Evolutionary conservation across 2,888 invertebrate species (phyloP).

Genomic region (Leptinotarsa tumamoca): DNA sequence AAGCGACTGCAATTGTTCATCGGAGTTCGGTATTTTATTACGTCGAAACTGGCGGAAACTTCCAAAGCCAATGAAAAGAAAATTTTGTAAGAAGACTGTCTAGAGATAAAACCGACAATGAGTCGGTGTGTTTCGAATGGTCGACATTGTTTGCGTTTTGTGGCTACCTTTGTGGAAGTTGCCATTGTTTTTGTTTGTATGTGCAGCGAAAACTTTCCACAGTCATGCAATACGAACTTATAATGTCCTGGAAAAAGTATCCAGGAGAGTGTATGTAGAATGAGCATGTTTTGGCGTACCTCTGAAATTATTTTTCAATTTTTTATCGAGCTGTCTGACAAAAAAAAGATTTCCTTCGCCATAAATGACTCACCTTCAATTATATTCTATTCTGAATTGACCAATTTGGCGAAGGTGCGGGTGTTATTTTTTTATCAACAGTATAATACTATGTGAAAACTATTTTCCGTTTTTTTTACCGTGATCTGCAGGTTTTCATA

Average conservation of each 20-base stretch:
- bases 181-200: conserved; percentile 14
- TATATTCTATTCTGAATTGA: too few relatives aligned
- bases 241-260: neutral
- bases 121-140: neutral
- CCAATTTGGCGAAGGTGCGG: too few relatives aligned
- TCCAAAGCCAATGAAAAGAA: conserved; percentile 21
- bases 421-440: too few relatives aligned
- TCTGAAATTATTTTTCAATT: too few relatives aligned
- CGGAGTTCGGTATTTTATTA: conserved; percentile 25
- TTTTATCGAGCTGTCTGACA: too few relatives aligned
- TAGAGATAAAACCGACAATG: conserved; percentile 17
- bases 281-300: too few relatives aligned
- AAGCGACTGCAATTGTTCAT: conserved; percentile 15
- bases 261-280: too few relatives aligned
- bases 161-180: conserved; percentile 4
- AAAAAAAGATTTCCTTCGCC: too few relatives aligned
- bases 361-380: too few relatives aligned
- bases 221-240: neutral
- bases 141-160: conserved; percentile 12
- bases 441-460: too few relatives aligned
- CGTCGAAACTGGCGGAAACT: conserved; percentile 18
- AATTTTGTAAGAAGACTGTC: conserved; percentile 12
- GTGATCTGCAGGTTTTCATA: too few relatives aligned
- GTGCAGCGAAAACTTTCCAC: neutral
- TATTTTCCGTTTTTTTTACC: too few relatives aligned